A percentile compares a stretch with the other conserved stretches of the same genome.
phyloP scores from a whole-genome alignment of 2,888 invertebrate genomes.

The Sycophila texana region DNA sequence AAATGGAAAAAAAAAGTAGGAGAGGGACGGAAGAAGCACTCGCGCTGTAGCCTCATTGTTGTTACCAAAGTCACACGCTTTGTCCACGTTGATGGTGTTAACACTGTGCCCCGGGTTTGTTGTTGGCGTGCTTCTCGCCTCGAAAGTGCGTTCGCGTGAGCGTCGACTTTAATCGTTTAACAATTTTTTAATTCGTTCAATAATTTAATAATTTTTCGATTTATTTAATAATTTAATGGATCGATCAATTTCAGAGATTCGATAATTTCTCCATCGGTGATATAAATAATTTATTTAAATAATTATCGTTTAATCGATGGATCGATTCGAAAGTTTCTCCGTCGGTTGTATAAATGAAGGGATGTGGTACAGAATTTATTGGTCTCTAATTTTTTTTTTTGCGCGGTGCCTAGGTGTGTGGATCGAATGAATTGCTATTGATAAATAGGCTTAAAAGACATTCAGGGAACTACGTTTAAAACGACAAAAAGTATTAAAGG shows the following conservation, averaged over 20 bases:
- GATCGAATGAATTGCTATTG: not conserved
- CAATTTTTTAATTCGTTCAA: not conserved
- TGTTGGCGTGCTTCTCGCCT: constrained; percentile 31
- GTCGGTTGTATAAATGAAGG: not conserved
- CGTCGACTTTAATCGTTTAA: not conserved
- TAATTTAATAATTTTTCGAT: too few relatives aligned
- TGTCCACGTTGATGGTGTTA: constrained; percentile 29
- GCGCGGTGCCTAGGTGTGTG: constrained; percentile 45
- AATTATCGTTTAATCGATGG: too few relatives aligned
- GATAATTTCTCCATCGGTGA: not conserved
- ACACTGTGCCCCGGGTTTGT: constrained; percentile 25
- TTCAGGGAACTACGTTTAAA: constrained; percentile 13
- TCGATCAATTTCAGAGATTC: not conserved
- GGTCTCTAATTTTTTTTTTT: not conserved
- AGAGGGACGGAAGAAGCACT: not conserved
- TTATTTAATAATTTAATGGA: too few relatives aligned
- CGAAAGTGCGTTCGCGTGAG: constrained; percentile 26
- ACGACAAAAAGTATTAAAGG: constrained; percentile 21
- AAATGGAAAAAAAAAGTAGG: not conserved
- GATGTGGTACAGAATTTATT: not conserved
- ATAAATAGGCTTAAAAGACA: constrained; percentile 3
- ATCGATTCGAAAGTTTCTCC: not conserved
- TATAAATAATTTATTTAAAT: not conserved
- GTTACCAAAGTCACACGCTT: constrained; percentile 47
- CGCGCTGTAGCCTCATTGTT: constrained; percentile 47